Conservation (phyloP, 2,888 invertebrate species). For the Agrotis segetum region DNA sequence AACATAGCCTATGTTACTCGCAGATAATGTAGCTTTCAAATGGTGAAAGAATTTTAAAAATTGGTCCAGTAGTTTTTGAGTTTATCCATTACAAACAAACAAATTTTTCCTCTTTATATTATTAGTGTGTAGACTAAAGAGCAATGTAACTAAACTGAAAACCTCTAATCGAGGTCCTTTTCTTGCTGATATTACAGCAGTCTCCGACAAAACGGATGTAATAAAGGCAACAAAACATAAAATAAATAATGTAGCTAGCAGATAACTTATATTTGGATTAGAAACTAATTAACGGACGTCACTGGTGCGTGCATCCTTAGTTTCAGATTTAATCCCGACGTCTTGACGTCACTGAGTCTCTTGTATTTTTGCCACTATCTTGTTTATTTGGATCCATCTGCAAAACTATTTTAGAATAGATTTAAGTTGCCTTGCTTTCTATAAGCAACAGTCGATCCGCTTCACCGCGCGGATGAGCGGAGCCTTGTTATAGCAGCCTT, state of each 20-base stretch:
- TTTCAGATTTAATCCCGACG: constrained; percentile 10
- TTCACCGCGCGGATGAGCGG: too few relatives aligned
- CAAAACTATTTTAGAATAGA: background rate
- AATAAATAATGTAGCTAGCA: constrained; percentile 4
- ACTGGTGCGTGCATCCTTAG: constrained; percentile 43
- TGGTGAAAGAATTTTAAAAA: too few relatives aligned
- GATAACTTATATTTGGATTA: constrained; percentile 4
- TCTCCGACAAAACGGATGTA: background rate
- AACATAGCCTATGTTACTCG: too few relatives aligned
- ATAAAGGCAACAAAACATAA: background rate
- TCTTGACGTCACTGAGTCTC: constrained; percentile 37
- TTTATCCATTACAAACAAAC: too few relatives aligned
- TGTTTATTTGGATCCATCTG: background rate
- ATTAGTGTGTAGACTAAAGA: too few relatives aligned
- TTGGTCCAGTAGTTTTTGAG: too few relatives aligned
- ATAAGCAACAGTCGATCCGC: too few relatives aligned
- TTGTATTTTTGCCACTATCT: constrained; percentile 6
- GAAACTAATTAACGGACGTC: constrained; percentile 45
- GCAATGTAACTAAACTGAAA: background rate
- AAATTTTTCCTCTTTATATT: too few relatives aligned
- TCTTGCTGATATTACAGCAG: background rate
- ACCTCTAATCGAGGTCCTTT: background rate
- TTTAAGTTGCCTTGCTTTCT: too few relatives aligned
- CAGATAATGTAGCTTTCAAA: too few relatives aligned
- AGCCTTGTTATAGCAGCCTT: too few relatives aligned